phyloP scores from a whole-genome alignment of 1,140 invertebrate genomes.

The Dolichoris vasculosae region DNA sequence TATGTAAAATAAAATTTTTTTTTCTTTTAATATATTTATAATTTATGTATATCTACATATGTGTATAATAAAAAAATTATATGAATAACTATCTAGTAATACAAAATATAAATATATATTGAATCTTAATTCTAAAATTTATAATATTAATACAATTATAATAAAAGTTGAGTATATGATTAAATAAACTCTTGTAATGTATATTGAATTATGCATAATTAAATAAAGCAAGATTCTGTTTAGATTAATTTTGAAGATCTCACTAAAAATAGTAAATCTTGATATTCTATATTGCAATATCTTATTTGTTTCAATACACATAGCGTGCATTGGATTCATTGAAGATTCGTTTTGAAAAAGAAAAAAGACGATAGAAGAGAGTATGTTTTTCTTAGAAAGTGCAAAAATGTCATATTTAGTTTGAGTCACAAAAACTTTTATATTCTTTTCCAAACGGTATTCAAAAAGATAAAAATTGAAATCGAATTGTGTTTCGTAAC shows the following conservation, averaged over 20 bases:
- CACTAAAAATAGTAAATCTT: not conserved
- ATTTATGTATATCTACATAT: too few species aligned
- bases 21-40: too few species aligned
- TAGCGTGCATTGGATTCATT: not conserved
- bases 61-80: too few species aligned
- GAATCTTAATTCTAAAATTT: too few species aligned
- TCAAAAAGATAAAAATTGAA: slow-evolving; percentile 26
- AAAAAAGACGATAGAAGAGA: not conserved
- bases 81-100: too few species aligned
- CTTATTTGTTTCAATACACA: not conserved
- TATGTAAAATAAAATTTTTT: too few species aligned
- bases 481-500: not conserved
- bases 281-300: not conserved
- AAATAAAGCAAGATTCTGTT: not conserved
- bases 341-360: not conserved
- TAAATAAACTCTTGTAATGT: not conserved
- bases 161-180: not conserved
- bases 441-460: not conserved
- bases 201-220: not conserved
- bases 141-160: not conserved
- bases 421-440: slow-evolving; percentile 6
- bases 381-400: not conserved
- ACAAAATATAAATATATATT: too few species aligned
- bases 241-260: not conserved
- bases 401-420: slow-evolving; percentile 8